phyloP scores from a whole-genome alignment of 2,113 vertebrate genomes.

The Puma concolor region DNA sequence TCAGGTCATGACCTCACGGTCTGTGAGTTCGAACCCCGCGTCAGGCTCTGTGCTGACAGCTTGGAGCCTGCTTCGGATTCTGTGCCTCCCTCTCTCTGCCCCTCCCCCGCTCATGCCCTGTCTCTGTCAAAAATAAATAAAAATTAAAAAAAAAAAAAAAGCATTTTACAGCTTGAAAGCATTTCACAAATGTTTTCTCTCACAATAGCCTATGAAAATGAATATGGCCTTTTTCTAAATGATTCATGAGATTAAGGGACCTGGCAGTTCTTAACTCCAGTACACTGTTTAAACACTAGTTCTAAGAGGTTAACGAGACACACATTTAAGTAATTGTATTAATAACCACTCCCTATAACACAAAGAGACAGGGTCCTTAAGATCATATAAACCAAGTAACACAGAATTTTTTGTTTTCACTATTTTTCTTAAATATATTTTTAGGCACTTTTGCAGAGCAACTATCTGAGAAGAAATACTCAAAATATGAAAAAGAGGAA shows the following conservation, averaged over 20 bases:
- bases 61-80: too few relatives aligned
- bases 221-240: slow-evolving; percentile 9
- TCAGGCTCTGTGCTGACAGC: too few relatives aligned
- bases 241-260: neutral
- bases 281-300: neutral
- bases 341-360: neutral
- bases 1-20: too few relatives aligned
- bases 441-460: neutral
- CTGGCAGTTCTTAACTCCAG: neutral
- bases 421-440: neutral
- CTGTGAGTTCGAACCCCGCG: too few relatives aligned
- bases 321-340: neutral
- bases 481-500: neutral
- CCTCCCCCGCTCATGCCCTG: too few relatives aligned
- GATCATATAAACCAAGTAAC: neutral
- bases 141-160: neutral
- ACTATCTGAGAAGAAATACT: neutral
- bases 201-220: slow-evolving; percentile 1
- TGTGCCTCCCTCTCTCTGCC: too few relatives aligned
- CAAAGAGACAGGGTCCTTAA: neutral
- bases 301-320: slow-evolving; percentile 22
- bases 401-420: neutral
- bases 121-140: too few relatives aligned
- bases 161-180: neutral
- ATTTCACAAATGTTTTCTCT: slow-evolving; percentile 50